Evolutionary conservation across 1,140 invertebrate genomes (phyloP), one percentile per base, ranked within the genome.

Genomic region (Drosophila malerkotliana): DNA sequence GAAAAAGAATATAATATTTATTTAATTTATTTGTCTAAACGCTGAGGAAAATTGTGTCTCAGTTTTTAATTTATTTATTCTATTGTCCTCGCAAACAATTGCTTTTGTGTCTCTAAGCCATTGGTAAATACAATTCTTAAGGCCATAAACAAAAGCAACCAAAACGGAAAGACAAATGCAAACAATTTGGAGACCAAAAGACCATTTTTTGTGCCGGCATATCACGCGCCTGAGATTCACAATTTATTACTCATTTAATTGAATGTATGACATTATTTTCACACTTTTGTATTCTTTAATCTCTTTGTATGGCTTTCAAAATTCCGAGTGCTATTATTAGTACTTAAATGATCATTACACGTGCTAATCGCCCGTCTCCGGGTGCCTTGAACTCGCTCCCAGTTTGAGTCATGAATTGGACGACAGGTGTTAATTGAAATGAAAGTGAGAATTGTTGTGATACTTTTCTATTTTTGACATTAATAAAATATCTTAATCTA

Each of bases 221-320:
- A 58, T 84, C 80, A 83, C 77, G 77, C 66, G 80, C 80, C 48
- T 10, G 34, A 47, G 32, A 55, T 55, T 45, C 28, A 10, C 44
- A 62, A 61, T 72, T 79, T 76, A 75, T 66, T 45, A 55, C 47
- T 58, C 18, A 47, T 49, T 62, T 81, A 60, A 44, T 80, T 41
- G 55, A 76, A 76, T 48, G 49, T 56, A 15, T 39, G 12, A 37
- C 30, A 53, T 71, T 58, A 57, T 67, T 59, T 67, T 67, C 47
- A 14, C 63, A 26, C 63, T 63, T 67, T 9, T 39, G 45, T 10
- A 67, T 63, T 67, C 59, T n/a, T 48, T 51, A 6, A 44, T 15
- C 7, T 49, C 30, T 62, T 15, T 9, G 26, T 51, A 5, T n/a
- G 9, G 14, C 34, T 7, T 41, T 12, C n/a, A 39, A 1, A 44